Base-by-base conservation (phyloP, 2,113 vertebrate species). In the Garra rufa region DNA sequence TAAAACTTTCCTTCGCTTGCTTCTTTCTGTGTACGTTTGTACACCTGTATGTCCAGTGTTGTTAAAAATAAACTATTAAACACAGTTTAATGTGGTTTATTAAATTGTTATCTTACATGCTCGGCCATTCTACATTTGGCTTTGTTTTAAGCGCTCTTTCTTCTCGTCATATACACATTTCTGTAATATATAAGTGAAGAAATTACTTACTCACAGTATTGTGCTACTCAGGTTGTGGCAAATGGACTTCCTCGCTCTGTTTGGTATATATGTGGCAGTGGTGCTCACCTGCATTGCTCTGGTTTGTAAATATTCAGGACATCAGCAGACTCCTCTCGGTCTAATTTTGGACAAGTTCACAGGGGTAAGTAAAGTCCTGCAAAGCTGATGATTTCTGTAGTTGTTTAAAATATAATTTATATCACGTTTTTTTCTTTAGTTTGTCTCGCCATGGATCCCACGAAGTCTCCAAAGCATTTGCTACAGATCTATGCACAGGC, bases 231-330 rank as follows among this genome's bases (percentile, higher is more conserved):
- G 1, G 74, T 0, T 86, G 67, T 2, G 87, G 92, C 26, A 88
- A 70, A 99, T 99, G 97, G 97, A 99, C 41, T 99, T 99, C 87
- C 92, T 98, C 88, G 91, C 91, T 0, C 93, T 99, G 14, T 96
- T 99, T 85, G 67, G 90, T 0, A 7, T 96, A 17, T 99, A 99
- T 86, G 65, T 96, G 46, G 63, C 86, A 1, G 85, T 92, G 17
- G 84, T 98, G 63, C 87, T 98, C 14, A 14, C 91, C 0, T 78
- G 92, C 28, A 76, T 92, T 0, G 85, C 88, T 2, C 55, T 94
- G 0, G 92, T 97, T 43, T 97, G 96, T 81, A 59, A 90, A 84
- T 96, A 94, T 89, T 93, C 92, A 0, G 94, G 93, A 4, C 93
- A 92, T 75, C 93, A 92, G 21, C 89, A 93, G 44, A 92, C 85